phyloP scores from a whole-genome alignment of 2,113 vertebrate genomes.

The Sander lucioperca region DNA sequence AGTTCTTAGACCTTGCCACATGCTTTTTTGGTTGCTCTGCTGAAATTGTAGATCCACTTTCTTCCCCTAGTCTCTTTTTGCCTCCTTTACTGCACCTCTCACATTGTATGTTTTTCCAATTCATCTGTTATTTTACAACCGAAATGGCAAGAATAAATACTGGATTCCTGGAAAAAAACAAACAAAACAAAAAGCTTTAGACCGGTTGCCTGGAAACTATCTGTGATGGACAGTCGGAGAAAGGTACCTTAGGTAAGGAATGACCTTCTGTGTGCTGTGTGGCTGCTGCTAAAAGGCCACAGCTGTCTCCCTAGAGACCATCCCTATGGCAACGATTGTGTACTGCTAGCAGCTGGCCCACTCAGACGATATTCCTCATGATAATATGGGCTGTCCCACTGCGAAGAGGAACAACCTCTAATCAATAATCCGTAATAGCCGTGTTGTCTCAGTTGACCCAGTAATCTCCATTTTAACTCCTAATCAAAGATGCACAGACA shows the following conservation, averaged over 20 bases:
- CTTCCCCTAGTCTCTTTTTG: no score
- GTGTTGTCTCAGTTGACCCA: constrained; percentile 62
- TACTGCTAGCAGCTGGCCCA: constrained; percentile 56
- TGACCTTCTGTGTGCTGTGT: constrained; percentile 81
- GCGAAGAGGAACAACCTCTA: constrained; percentile 28
- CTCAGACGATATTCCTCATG: constrained; percentile 59
- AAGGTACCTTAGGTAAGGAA: constrained; percentile 77
- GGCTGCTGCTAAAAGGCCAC: constrained; percentile 75
- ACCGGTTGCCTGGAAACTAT: constrained; percentile 79
- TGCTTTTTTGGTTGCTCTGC: no score
- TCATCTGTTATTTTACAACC: constrained; percentile 2
- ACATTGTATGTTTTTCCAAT: constrained; percentile 1
- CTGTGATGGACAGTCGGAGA: constrained; percentile 72
- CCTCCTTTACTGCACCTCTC: no score
- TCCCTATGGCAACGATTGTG: constrained; percentile 76
- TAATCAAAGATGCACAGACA: constrained; percentile 51
- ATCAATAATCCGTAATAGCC: constrained; percentile 70
- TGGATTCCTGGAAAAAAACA: background rate
- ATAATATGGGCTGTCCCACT: constrained; percentile 57
- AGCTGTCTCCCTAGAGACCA: constrained; percentile 74
- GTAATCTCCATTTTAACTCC: constrained; percentile 57
- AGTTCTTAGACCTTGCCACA: no score
- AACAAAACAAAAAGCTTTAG: constrained; percentile 27
- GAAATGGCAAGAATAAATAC: constrained; percentile 27
- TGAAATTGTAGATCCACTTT: no score